Conservation (phyloP, 2,113 vertebrate species). For the Delphinus delphis region DNA sequence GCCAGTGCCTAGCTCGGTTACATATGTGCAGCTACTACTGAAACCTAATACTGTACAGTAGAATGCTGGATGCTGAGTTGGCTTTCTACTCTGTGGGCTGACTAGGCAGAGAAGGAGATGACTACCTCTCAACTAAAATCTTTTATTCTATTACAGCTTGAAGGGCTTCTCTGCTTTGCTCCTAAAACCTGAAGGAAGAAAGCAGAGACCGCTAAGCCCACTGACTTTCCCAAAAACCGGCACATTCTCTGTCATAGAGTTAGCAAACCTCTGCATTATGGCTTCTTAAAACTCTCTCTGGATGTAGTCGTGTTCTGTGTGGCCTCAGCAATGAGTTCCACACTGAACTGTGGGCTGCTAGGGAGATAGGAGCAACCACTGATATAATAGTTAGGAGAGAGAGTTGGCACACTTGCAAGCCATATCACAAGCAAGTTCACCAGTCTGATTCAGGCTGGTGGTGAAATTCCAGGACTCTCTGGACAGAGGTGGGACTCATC, state of each 20-base stretch:
- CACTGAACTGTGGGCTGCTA: neutral
- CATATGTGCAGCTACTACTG: constrained; percentile 66
- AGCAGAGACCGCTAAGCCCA: neutral
- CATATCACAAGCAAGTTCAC: neutral
- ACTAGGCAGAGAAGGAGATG: constrained; percentile 19
- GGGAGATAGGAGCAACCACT: neutral
- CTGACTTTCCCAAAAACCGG: constrained; percentile 2
- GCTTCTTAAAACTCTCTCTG: constrained; percentile 11
- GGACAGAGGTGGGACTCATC: neutral
- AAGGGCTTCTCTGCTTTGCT: constrained; percentile 33
- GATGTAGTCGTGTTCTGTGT: constrained; percentile 31
- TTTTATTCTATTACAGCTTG: neutral
- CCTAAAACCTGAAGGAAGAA: constrained; percentile 26
- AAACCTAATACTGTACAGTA: constrained; percentile 60
- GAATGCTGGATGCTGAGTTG: constrained; percentile 28
- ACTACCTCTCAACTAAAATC: constrained; percentile 34
- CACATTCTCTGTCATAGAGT: constrained; percentile 34
- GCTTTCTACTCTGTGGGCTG: constrained; percentile 22
- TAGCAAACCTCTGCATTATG: constrained; percentile 11
- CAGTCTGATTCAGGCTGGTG: neutral
- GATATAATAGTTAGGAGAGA: neutral
- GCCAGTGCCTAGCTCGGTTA: constrained; percentile 43
- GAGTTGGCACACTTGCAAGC: neutral
- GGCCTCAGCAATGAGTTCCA: constrained; percentile 22
- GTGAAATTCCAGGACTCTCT: neutral